Base-by-base conservation (phyloP, 35 echinoderm and acorn worm genomes). In the Patiria miniata region DNA sequence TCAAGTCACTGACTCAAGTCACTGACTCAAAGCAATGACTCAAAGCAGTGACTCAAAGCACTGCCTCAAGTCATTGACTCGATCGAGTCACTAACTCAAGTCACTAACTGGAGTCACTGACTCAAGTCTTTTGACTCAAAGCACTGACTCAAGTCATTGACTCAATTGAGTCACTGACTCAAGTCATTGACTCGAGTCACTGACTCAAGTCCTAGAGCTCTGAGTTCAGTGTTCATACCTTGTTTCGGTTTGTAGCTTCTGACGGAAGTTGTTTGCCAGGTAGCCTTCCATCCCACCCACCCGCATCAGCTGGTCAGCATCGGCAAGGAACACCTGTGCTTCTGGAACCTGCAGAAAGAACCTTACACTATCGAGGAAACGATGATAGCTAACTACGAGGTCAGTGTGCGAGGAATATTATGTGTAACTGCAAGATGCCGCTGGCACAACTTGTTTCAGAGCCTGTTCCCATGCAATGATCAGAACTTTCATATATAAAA, bases 231-330 rank as follows among this genome's bases (percentile, higher is more conserved):
- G 42, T 6, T 15, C 36, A 40, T 40, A 37, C 78, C 50, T 53
- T 81, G 15, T 44, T 16, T 61, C 10, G 58, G 9, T 37, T 61
- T 39, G 36, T 37, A 97, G 95, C 33, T 93, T 23, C 77, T 81
- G 56, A 98, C 92, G 38, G 86, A 94, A 34, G 86, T 94, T 1
- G 86, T 98, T 14, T 94, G 95, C 79, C 95, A 98, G 69, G 89
- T 88, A 12, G 77, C 83, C 7, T 98, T 98, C 56, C 92, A 98
- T 59, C 95, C 95, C 7, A 98, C 94, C 58, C 79, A 89, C 54
- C 57, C 88, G 0, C 21, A 79, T 32, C 51, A 87, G 22, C 61
- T 98, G 26, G 86, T 98, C 16, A 94, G 88, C 77, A 80, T 98
- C 7, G 95, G 95, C 8, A 94, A 88, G 52, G 95, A 98, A 36